phyloP scores from a whole-genome alignment of 2,113 vertebrate genomes.

The Vireo altiloquus region DNA sequence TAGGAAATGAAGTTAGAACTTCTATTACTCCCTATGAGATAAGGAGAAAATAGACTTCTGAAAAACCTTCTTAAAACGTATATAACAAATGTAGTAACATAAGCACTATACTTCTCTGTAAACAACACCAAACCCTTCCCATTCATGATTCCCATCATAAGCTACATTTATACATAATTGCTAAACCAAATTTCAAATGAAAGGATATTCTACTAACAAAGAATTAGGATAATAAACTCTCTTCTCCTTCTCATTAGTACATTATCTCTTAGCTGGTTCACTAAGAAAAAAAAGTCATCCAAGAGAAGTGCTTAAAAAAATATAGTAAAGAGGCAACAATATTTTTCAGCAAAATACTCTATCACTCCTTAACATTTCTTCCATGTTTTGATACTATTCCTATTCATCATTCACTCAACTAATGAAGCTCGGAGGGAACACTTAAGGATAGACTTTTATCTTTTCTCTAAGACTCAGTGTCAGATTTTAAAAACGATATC shows the following conservation, averaged over 20 bases:
- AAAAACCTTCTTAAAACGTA: not conserved
- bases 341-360: not conserved
- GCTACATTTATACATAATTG: not conserved
- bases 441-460: not conserved
- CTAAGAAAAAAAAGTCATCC: not conserved
- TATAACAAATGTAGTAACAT: not conserved
- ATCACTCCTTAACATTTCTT: not conserved
- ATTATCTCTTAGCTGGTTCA: not conserved
- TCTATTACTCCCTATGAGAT: not conserved
- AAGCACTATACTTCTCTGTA: not conserved
- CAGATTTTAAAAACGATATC: not conserved
- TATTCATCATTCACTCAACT: not conserved
- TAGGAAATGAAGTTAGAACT: not conserved
- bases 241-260: not conserved
- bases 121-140: not conserved
- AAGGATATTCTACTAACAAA: not conserved
- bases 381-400: not conserved
- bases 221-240: not conserved
- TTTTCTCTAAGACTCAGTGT: not conserved
- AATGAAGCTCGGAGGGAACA: not conserved
- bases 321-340: not conserved
- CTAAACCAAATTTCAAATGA: not conserved
- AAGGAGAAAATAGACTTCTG: not conserved
- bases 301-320: not conserved
- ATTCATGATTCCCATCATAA: not conserved